Evolutionary conservation across 2,113 vertebrate species (phyloP).

Genomic region (Platysteira castanea): DNA sequence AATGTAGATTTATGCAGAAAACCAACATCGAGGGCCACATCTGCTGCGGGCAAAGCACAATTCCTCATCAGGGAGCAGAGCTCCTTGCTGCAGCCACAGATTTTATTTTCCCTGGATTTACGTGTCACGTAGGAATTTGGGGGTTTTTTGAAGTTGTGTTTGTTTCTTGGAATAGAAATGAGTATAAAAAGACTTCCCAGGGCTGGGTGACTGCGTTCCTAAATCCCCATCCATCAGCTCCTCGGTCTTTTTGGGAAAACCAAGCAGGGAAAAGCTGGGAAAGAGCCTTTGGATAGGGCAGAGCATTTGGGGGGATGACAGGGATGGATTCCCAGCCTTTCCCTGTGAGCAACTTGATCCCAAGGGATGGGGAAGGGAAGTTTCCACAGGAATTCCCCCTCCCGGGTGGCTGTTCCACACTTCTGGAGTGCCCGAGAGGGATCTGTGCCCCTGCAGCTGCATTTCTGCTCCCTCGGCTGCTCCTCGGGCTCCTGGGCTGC

Average conservation of each 20-base stretch:
- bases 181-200: neutral
- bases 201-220: neutral
- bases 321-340: neutral
- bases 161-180: neutral
- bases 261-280: neutral
- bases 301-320: neutral
- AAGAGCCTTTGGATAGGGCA: neutral
- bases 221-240: neutral
- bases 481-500: neutral
- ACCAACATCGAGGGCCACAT: constrained; percentile 52
- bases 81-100: neutral
- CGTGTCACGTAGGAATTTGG: neutral
- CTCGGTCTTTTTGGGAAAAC: neutral
- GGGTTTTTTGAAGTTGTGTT: neutral
- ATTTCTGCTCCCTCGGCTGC: neutral
- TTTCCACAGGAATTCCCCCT: neutral
- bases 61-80: constrained; percentile 45
- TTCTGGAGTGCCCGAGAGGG: neutral
- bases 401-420: neutral
- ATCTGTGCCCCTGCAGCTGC: neutral
- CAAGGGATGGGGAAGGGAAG: neutral
- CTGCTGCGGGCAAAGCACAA: constrained; percentile 30
- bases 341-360: neutral
- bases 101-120: neutral
- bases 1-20: constrained; percentile 66